Conservation (phyloP, 2,888 invertebrate species). For the Polydrusus cervinus region DNA sequence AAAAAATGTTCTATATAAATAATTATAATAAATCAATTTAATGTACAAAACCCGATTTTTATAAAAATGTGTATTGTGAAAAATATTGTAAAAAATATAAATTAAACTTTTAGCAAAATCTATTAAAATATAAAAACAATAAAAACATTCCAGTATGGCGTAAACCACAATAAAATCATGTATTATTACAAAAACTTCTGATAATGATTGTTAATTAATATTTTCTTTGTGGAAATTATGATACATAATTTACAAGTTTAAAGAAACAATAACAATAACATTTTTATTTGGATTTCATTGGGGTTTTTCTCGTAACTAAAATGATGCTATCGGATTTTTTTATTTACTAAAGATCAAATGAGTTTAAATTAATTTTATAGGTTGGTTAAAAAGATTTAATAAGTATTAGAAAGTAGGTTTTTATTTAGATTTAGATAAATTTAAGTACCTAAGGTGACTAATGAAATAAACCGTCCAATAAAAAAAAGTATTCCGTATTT, state of each 20-base stretch:
- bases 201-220: background rate
- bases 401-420: too few relatives aligned
- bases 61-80: too few relatives aligned
- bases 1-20: too few relatives aligned
- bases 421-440: too few relatives aligned
- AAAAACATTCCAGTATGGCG: background rate
- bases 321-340: background rate
- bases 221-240: background rate
- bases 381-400: too few relatives aligned
- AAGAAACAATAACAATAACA: background rate
- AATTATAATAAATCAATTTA: too few relatives aligned
- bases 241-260: background rate
- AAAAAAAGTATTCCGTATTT: too few relatives aligned
- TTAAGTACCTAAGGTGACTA: too few relatives aligned
- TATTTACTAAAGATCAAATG: background rate
- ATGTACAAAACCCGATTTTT: too few relatives aligned
- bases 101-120: background rate
- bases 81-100: too few relatives aligned
- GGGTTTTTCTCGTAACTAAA: background rate
- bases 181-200: background rate
- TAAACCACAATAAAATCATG: constrained; percentile 1
- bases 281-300: background rate
- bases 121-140: background rate
- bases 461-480: too few relatives aligned
- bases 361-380: too few relatives aligned